phyloP scores from a whole-genome alignment of 2,113 vertebrate genomes.

The Steatornis caripensis region DNA sequence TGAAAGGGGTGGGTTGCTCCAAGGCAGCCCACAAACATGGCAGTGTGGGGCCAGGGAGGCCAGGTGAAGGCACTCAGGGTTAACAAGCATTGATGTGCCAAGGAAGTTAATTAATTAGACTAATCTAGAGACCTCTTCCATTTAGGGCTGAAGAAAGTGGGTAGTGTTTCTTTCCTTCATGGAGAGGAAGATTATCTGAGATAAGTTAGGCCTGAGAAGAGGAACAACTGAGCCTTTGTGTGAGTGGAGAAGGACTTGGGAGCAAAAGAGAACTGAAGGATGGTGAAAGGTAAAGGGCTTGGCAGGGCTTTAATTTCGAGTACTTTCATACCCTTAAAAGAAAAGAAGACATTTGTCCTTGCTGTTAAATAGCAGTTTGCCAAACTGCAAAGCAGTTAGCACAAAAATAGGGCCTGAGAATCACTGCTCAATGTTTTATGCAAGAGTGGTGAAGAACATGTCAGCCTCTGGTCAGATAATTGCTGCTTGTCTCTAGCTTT shows the following conservation, averaged over 20 bases:
- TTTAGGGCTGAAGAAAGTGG: background rate
- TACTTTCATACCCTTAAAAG: background rate
- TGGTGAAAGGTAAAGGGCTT: background rate
- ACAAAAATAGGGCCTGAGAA: background rate
- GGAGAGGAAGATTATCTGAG: background rate
- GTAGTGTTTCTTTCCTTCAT: background rate
- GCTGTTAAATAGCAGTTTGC: background rate
- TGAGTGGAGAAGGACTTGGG: background rate
- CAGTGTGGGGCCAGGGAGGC: background rate
- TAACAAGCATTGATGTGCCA: background rate
- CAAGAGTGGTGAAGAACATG: background rate
- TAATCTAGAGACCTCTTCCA: background rate
- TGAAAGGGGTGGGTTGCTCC: background rate
- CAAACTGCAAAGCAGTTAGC: background rate
- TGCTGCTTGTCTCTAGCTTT: conserved; percentile 24
- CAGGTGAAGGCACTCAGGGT: background rate
- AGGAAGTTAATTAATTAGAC: background rate
- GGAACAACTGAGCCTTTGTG: fast-evolving
- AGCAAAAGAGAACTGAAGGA: background rate
- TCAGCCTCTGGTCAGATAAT: conserved; percentile 13
- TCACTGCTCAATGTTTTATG: conserved; percentile 30
- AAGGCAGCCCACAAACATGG: background rate
- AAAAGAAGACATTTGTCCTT: background rate
- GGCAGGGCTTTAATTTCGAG: background rate
- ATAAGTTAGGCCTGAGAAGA: background rate